A percentile compares a stretch with the other conserved stretches of the same genome.
Conservation (phyloP, 1,140 invertebrate genomes). For the Octopus bimaculoides region DNA sequence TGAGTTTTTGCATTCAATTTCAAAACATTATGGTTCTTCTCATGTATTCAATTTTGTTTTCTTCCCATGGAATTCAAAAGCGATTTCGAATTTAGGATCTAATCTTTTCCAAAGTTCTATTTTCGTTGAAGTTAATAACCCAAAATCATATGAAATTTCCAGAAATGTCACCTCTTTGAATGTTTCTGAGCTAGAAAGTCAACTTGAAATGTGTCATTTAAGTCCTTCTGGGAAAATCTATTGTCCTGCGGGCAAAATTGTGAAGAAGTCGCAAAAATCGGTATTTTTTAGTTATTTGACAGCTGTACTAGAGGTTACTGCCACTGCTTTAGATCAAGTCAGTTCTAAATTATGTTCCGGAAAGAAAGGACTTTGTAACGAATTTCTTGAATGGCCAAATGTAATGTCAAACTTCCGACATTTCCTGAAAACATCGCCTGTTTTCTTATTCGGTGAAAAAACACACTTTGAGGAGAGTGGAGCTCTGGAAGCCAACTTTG, state of each 20-base stretch:
- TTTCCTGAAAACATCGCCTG: background rate
- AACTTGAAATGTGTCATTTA: slow-evolving; percentile 6
- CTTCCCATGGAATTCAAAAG: slow-evolving; percentile 18
- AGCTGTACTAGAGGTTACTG: background rate
- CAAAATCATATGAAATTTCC: slow-evolving; percentile 11
- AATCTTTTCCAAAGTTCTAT: background rate
- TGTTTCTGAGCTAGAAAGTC: background rate
- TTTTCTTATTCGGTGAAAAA: background rate
- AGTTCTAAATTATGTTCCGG: background rate
- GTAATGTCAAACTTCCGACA: background rate
- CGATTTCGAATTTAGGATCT: background rate
- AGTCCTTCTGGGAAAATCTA: slow-evolving; percentile 3
- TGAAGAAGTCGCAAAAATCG: background rate
- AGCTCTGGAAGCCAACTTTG: background rate
- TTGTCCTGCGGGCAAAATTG: background rate
- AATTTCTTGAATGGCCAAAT: background rate
- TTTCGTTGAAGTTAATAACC: background rate
- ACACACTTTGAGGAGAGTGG: background rate
- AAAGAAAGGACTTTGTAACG: background rate
- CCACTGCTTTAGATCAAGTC: background rate
- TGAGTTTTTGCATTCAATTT: slow-evolving; percentile 5
- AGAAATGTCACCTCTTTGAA: background rate
- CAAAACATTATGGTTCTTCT: background rate
- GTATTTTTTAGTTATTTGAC: background rate
- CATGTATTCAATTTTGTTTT: slow-evolving; percentile 10